Evolutionary conservation across 1,140 invertebrate species (phyloP).

Genomic region (Melipona quadrifasciata): DNA sequence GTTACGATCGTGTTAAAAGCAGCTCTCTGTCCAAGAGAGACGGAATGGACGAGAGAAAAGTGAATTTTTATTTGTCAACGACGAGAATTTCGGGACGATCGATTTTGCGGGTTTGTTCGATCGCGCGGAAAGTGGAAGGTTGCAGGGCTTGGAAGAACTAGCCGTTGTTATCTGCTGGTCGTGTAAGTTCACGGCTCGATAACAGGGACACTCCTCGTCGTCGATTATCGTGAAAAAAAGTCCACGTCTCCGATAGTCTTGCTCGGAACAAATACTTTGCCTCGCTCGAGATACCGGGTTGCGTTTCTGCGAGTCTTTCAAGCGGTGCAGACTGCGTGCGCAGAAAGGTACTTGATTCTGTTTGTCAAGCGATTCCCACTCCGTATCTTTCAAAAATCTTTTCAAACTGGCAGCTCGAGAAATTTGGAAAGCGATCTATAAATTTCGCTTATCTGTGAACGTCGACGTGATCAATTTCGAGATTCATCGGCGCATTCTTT

Average conservation of each 20-base stretch:
- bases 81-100: background rate
- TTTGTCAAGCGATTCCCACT: too few relatives aligned
- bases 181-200: slow-evolving; percentile 50
- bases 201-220: slow-evolving; percentile 47
- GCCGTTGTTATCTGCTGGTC: slow-evolving; percentile 39
- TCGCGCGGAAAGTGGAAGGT: background rate
- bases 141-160: slow-evolving; percentile 4
- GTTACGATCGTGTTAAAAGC: background rate
- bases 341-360: too few relatives aligned
- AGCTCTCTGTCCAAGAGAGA: background rate
- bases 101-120: background rate
- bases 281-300: background rate
- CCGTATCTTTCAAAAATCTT: too few relatives aligned
- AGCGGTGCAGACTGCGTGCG: background rate
- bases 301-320: background rate
- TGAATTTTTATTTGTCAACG: too few relatives aligned
- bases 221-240: slow-evolving; percentile 50
- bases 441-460: slow-evolving; percentile 5
- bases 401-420: too few relatives aligned
- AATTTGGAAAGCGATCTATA: too few relatives aligned
- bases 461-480: slow-evolving; percentile 34
- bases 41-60: background rate
- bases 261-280: slow-evolving; percentile 15
- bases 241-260: slow-evolving; percentile 23
- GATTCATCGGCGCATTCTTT: slow-evolving; percentile 56